A percentile compares a stretch with the other conserved stretches of the same genome.
These are phyloP conservation scores for Aspidiotus destructor DNA, from an alignment of 2,888 invertebrate species.

Conservation along the genomic window DNA sequence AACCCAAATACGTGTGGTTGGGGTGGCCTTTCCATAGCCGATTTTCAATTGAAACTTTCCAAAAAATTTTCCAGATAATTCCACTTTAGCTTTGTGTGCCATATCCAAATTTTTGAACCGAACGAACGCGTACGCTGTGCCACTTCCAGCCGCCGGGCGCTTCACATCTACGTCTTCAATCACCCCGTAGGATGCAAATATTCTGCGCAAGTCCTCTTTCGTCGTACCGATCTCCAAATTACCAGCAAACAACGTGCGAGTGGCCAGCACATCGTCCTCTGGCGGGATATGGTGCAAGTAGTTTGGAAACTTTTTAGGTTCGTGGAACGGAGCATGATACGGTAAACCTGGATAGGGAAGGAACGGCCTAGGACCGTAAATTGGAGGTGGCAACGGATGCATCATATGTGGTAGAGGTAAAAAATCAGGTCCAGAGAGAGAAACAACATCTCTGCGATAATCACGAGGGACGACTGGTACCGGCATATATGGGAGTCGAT, in stretches of 20 bases:
- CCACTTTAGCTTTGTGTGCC: constrained; percentile 90
- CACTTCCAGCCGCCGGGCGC: constrained; percentile 90
- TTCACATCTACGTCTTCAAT: constrained; percentile 99
- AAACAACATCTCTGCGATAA: constrained; percentile 42
- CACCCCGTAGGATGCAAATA: constrained; percentile 90
- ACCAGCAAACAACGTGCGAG: constrained; percentile 93
- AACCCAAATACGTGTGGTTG: constrained; percentile 94
- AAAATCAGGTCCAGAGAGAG: constrained; percentile 60
- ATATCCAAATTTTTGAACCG: constrained; percentile 91
- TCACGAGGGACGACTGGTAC: constrained; percentile 46
- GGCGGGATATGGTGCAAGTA: constrained; percentile 91
- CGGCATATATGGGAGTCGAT: constrained; percentile 60
- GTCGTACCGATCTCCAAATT: constrained; percentile 95
- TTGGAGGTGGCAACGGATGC: constrained; percentile 46
- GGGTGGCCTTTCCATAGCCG: constrained; percentile 97
- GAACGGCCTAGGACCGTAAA: constrained; percentile 63
- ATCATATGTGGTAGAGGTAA: constrained; percentile 51
- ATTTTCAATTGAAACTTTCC: constrained; percentile 98
- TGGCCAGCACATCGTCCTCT: constrained; percentile 92
- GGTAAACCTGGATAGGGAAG: constrained; percentile 50
- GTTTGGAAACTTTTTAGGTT: constrained; percentile 84
- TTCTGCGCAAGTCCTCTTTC: constrained; percentile 82
- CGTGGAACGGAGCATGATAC: constrained; percentile 51
- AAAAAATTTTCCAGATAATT: constrained; percentile 91
- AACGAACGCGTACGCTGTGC: constrained; percentile 96